Base-by-base conservation (phyloP, 37 sponge, comb jelly and placozoan genomes). In the Corticium candelabrum region DNA sequence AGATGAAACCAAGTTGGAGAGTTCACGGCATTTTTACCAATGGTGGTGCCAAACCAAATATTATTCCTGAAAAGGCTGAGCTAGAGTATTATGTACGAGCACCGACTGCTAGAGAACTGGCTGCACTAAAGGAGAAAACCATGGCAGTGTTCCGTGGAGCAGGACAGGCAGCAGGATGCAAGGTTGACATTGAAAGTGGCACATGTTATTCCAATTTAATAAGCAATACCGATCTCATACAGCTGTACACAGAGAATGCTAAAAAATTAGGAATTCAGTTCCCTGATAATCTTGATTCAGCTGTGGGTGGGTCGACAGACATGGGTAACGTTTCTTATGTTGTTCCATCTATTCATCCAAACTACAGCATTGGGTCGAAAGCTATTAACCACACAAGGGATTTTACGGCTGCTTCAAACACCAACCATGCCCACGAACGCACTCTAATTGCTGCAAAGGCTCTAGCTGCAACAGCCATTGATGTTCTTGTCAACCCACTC, bases 261-360 rank as follows among this genome's bases (percentile, higher is more conserved):
- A 76, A 35, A 31, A 3, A 40, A 0, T 43, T 91, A 34, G 75
- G 81, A n/a, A n/a, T n/a, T n/a, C n/a, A n/a, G n/a, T 21, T 21
- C 67, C 0, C 62, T 74, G 36, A 36, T 50, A 0, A 67, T 34
- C 29, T 1, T 56, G 3, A 38, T 27, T 78, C 34, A 35, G 21
- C 2, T 3, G 29, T 30, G 27, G 73, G 71, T 41, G 91, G 80
- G 0, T 93, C 94, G 29, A 89, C 94, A 34, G 94, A 93, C 74
- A 93, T 93, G 91, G 91, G 94, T 1, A 92, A 92, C 74, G 90
- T 92, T 30, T 92, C 93, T 0, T 68, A 87, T 41, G 73, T 79
- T 38, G 86, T 93, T 35, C 94, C 94, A 15, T 80, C 86, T 11
- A 87, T 93, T 40, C 94, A 93, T 36, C 88, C 90, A 30, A 82